Evolutionary conservation across 1,140 invertebrate genomes (phyloP).

Genomic region (Calephelis virginiensis): DNA sequence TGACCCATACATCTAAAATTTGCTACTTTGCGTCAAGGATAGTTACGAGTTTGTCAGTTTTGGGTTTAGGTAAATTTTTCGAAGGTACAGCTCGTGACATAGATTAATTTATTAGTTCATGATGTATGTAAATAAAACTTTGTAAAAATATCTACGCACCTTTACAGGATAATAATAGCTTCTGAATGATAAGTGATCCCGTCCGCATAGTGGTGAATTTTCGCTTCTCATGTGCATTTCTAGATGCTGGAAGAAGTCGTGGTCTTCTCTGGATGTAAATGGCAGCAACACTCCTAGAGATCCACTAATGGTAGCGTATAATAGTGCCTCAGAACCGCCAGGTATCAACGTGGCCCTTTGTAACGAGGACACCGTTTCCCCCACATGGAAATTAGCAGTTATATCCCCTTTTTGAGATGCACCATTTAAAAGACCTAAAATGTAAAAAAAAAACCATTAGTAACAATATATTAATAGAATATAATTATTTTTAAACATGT

Average conservation of each 20-base stretch:
- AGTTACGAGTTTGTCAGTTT: too few species aligned
- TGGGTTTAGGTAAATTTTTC: too few species aligned
- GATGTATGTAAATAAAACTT: background rate
- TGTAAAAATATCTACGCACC: slow-evolving; percentile 73
- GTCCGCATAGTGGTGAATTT: slow-evolving; percentile 96
- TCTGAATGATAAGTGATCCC: slow-evolving; percentile 97
- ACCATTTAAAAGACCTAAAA: slow-evolving; percentile 90
- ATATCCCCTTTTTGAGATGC: slow-evolving; percentile 98
- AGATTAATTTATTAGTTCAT: too few species aligned
- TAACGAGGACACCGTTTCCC: slow-evolving; percentile 93
- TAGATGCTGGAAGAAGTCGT: slow-evolving; percentile 99
- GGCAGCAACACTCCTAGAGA: slow-evolving; percentile 97
- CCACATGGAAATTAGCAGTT: slow-evolving; percentile 95
- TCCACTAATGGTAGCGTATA: slow-evolving; percentile 97
- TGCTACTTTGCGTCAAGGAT: background rate
- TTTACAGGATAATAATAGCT: slow-evolving; percentile 99
- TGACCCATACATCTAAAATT: too few species aligned
- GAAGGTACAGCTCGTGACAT: too few species aligned
- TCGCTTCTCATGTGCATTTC: slow-evolving; percentile 99
- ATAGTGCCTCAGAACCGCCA: slow-evolving; percentile 96
- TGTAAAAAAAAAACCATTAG: background rate
- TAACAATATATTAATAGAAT: background rate
- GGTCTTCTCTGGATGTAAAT: slow-evolving; percentile 98
- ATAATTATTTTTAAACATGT: slow-evolving; percentile 27
- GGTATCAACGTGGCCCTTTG: slow-evolving; percentile 98